phyloP scores from a whole-genome alignment of 2,797 vertebrate species.

The Babyrousa celebensis region DNA sequence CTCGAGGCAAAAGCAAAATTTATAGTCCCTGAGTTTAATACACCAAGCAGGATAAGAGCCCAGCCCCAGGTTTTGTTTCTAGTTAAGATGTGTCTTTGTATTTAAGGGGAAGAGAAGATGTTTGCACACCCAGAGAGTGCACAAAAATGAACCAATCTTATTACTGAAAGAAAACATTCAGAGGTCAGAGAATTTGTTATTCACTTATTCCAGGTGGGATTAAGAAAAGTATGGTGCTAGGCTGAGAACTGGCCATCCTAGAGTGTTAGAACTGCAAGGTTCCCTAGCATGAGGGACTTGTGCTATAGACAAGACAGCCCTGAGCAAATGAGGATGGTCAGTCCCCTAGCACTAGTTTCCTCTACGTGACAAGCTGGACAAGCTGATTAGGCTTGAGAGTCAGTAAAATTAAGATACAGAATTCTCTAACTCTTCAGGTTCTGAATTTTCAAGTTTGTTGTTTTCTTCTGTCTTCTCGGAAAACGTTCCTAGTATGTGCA shows the following conservation, averaged over 20 bases:
- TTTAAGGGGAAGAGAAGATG: conserved; percentile 10
- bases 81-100: background rate
- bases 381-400: background rate
- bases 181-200: background rate
- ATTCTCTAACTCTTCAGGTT: background rate
- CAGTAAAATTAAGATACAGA: background rate
- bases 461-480: conserved; percentile 45
- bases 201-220: background rate
- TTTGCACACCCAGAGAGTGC: background rate
- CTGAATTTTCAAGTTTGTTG: background rate
- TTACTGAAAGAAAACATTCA: background rate
- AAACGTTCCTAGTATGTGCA: conserved; percentile 26
- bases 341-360: background rate
- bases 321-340: background rate
- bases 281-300: background rate
- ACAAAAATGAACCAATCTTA: background rate
- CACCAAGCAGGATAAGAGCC: conserved; percentile 24
- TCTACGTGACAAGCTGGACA: accelerated
- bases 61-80: background rate
- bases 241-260: accelerated
- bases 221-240: background rate
- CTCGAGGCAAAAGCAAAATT: conserved; percentile 5
- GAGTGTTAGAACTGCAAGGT: background rate
- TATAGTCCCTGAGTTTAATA: background rate
- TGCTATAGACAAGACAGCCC: background rate